Conservation (phyloP, 2,113 vertebrate species). For the Leptobrachium leishanense region DNA sequence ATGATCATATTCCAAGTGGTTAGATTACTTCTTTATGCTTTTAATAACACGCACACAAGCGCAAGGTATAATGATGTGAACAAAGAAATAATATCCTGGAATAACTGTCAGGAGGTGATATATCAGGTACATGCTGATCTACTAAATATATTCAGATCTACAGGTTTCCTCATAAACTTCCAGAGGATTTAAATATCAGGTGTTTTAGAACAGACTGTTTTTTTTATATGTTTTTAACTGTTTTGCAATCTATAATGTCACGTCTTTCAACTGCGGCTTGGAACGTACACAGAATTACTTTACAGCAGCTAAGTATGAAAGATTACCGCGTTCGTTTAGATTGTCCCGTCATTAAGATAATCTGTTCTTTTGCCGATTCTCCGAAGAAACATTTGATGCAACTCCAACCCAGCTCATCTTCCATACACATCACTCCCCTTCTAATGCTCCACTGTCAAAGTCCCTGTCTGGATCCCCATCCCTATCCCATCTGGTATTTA, state of each 20-base stretch:
- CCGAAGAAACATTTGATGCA: too few relatives aligned
- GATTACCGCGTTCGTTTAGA: not conserved
- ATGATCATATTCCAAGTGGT: not conserved
- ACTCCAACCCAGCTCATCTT: too few relatives aligned
- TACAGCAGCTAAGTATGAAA: not conserved
- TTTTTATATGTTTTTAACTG: not conserved
- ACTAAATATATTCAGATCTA: not conserved
- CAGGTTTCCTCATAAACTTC: slow-evolving; percentile 18
- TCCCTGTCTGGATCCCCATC: too few relatives aligned
- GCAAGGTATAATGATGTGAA: slow-evolving; percentile 4
- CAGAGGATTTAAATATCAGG: not conserved
- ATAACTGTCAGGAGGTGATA: not conserved
- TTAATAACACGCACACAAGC: not conserved
- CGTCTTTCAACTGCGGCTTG: not conserved
- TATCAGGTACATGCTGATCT: slow-evolving; percentile 18
- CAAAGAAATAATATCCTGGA: slow-evolving; percentile 8
- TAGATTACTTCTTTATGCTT: not conserved
- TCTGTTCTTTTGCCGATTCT: too few relatives aligned
- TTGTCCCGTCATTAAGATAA: too few relatives aligned
- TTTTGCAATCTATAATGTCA: too few relatives aligned
- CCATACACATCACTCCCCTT: too few relatives aligned
- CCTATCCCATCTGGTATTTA: too few relatives aligned
- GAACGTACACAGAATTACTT: slow-evolving; percentile 4
- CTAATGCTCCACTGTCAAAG: too few relatives aligned
- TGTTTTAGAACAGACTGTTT: not conserved